phyloP scores from a whole-genome alignment of 2,113 vertebrate species.

The Pterocles gutturalis region DNA sequence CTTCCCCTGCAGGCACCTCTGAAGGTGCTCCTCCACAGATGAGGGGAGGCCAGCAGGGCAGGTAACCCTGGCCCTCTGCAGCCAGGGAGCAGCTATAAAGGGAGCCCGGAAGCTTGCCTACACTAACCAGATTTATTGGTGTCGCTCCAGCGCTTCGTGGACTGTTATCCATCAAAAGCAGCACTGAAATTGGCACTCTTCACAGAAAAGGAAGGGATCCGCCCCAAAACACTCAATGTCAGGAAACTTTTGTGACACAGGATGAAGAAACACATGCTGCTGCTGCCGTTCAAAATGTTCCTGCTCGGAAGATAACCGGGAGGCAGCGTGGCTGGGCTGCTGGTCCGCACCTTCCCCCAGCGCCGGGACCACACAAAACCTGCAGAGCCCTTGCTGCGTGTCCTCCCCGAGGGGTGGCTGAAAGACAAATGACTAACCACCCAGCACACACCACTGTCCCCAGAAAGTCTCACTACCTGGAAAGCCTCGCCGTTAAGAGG shows the following conservation, averaged over 20 bases:
- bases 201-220: slow-evolving; percentile 44
- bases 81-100: neutral
- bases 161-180: slow-evolving; percentile 34
- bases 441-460: slow-evolving; percentile 36
- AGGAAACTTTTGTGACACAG: slow-evolving; percentile 52
- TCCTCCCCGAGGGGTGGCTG: neutral
- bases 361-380: neutral
- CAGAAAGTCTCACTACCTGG: slow-evolving; percentile 47
- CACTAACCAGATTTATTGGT: neutral
- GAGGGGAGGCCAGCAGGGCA: neutral
- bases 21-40: neutral
- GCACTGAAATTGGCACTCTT: slow-evolving; percentile 36
- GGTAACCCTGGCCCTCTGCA: neutral
- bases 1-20: neutral
- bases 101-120: neutral
- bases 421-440: slow-evolving; percentile 23
- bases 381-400: neutral
- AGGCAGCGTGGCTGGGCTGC: neutral
- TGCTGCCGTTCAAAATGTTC: neutral
- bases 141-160: neutral
- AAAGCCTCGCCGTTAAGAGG: slow-evolving; percentile 6
- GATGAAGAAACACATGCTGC: slow-evolving; percentile 41
- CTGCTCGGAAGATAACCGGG: neutral
- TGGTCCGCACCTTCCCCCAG: neutral
- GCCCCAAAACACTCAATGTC: slow-evolving; percentile 47